These are phyloP conservation scores for Neodiprion lecontei DNA, from an alignment of 1,140 invertebrate genomes.

Conservation along the genomic window DNA sequence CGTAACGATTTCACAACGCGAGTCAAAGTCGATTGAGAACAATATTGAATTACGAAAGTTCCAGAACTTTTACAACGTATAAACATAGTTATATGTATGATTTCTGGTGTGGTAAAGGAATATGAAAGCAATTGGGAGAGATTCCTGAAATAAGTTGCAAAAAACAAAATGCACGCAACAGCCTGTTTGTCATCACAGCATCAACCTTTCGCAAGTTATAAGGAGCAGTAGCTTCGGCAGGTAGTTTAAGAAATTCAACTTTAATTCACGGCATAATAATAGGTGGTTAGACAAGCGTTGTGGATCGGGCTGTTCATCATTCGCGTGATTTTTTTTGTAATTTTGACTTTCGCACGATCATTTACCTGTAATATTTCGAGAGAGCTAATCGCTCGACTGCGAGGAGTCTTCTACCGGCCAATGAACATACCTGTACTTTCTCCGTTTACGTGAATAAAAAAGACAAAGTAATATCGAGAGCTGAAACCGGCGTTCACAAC, in stretches of 20 bases:
- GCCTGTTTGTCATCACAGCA: no score
- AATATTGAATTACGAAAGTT: neutral
- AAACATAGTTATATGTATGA: no score
- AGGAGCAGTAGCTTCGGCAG: no score
- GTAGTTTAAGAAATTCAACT: no score
- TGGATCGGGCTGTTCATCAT: no score
- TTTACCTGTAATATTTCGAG: neutral
- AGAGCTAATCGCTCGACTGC: neutral
- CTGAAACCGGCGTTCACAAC: neutral
- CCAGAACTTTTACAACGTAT: neutral
- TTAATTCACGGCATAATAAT: no score
- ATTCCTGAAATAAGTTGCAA: no score
- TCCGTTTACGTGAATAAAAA: neutral
- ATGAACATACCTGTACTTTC: neutral
- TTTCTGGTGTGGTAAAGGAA: no score
- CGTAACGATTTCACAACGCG: slow-evolving; percentile 1
- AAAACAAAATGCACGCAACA: no score
- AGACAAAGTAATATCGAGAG: neutral
- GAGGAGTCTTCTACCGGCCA: neutral
- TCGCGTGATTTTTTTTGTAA: neutral
- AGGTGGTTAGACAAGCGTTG: no score
- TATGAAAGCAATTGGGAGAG: no score
- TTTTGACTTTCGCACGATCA: neutral
- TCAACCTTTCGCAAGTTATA: no score
- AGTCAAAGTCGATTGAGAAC: neutral